Base-by-base conservation (phyloP, 2,797 vertebrate genomes). In the Sebastes oblongus region DNA sequence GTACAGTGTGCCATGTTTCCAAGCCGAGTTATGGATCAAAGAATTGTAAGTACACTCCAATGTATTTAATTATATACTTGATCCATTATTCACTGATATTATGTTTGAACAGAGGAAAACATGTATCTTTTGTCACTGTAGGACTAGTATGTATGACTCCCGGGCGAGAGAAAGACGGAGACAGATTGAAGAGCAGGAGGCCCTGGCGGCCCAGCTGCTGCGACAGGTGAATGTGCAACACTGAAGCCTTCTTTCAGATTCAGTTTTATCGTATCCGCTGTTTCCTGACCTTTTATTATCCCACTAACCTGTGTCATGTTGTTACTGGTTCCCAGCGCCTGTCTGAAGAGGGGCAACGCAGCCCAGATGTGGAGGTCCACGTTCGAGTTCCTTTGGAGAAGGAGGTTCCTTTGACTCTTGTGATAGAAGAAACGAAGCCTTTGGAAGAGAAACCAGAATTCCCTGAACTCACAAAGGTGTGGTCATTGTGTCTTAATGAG, bases 11-110 rank as follows among this genome's bases (percentile, higher is more conserved):
- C 95, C 96, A 0, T 97, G 96, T 92, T 99, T 99, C 93, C 96
- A 97, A 84, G 97, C 97, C 0, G 98, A 99, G 70, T 90, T 98
- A 16, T 99, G 98, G 98, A 99, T 99, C 93, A 99, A 98, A 94
- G 98, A 99, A 94, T 90, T 99, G 98, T 99, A 93, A 98, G 98
- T 96, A 7, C 9, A 72, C 1, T 58, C 2, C 30, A 6, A 14
- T 16, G 1, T 7, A 27, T 67, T 75, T 6, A 18, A 29, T 60
- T 18, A 9, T 34, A 5, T 3, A 22, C 25, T 34, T 58, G 1
- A 27, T 27, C 25, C 2, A 39, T 27, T 62, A 13, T 74, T 52
- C 3, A 66, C 4, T 70, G 3, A 42, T 20, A 29, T 10, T 10
- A 24, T 20, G 11, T 84, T 52, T 66, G 7, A 75, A 24, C 34